These are phyloP conservation scores for Heterodera carotae DNA, from an alignment of 1,140 invertebrate genomes.

Conservation along the genomic window DNA sequence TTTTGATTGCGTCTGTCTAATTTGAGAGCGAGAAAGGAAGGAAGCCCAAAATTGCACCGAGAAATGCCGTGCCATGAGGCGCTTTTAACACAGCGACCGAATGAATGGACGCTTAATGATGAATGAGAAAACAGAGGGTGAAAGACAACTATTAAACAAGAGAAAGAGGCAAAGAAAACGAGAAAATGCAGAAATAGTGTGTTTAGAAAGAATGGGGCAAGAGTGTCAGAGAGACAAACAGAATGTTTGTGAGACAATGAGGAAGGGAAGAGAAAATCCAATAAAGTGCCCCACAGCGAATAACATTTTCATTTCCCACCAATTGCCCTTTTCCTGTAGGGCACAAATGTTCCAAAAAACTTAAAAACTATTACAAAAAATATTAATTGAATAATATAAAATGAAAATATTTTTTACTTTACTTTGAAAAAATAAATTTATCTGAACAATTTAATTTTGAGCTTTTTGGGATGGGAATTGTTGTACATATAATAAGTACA, in stretches of 20 bases:
- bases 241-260: no score
- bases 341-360: neutral
- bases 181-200: neutral
- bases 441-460: neutral
- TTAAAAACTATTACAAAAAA: neutral
- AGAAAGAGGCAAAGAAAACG: neutral
- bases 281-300: neutral
- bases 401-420: no score
- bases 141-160: neutral
- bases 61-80: neutral
- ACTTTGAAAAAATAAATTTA: no score
- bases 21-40: neutral
- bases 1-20: neutral
- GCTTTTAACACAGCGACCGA: neutral
- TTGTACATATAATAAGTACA: neutral
- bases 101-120: neutral
- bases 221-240: no score
- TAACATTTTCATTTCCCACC: neutral
- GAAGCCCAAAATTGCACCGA: neutral
- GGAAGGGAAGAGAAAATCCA: neutral
- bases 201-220: no score
- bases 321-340: no score
- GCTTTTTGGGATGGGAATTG: no score
- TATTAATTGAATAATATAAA: neutral
- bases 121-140: no score